These are phyloP conservation scores for Theonella swinhoei DNA, from an alignment of 37 sponge, comb jelly and placozoan species.

Conservation along the genomic window DNA sequence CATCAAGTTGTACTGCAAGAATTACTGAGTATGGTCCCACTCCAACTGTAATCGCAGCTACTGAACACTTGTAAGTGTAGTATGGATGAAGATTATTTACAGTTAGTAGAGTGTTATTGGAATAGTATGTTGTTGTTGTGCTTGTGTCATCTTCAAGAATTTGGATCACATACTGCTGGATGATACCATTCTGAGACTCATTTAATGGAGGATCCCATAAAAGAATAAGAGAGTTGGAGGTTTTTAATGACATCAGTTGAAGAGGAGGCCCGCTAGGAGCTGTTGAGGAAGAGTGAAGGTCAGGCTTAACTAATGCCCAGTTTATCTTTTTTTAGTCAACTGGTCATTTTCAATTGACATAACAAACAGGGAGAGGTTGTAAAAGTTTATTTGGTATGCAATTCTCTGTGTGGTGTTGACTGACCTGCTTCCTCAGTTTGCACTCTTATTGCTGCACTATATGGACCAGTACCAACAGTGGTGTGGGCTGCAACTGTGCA, in stretches of 20 bases:
- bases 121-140: background rate
- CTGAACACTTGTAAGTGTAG: constrained; percentile 25
- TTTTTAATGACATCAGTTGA: background rate
- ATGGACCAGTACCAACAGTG: constrained; percentile 14
- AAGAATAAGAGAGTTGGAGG: constrained; percentile 16
- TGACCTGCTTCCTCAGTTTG: constrained; percentile 1
- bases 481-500: constrained; percentile 20
- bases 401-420: background rate
- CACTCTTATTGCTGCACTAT: background rate
- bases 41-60: constrained; percentile 30
- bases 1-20: background rate
- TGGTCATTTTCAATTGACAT: no score
- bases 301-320: no score
- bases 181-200: constrained; percentile 30
- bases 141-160: constrained; percentile 35
- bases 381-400: no score
- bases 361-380: no score
- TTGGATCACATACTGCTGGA: constrained; percentile 23
- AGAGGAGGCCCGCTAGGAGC: background rate
- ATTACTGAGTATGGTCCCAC: constrained; percentile 6
- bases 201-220: constrained; percentile 29
- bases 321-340: no score
- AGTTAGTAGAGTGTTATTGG: background rate
- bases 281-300: background rate
- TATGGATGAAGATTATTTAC: constrained; percentile 21